A percentile compares a stretch with the other conserved stretches of the same genome.
These are phyloP conservation scores for Rafetus swinhoei DNA, from an alignment of 2,113 vertebrate genomes.

Conservation along the genomic window DNA sequence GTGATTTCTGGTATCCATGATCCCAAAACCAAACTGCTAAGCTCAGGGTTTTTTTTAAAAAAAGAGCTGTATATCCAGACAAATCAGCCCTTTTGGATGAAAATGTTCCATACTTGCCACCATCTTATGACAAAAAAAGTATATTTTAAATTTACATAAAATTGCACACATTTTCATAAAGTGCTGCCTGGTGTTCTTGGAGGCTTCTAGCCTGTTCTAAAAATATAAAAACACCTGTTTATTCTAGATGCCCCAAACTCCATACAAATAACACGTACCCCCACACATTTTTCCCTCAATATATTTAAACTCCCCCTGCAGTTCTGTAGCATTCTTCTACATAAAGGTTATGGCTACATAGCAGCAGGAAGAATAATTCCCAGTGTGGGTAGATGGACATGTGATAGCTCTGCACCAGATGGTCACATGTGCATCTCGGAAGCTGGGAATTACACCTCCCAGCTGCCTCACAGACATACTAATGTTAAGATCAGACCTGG, in stretches of 20 bases:
- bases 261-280: too few species aligned
- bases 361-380: too few species aligned
- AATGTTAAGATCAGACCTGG: not conserved
- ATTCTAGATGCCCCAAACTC: not conserved
- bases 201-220: not conserved
- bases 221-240: not conserved
- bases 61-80: not conserved
- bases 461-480: too few species aligned
- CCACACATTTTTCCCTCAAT: too few species aligned
- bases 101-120: not conserved
- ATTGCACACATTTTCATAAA: not conserved
- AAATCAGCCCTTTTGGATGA: not conserved
- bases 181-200: not conserved
- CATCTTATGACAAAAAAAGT: not conserved
- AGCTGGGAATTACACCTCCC: too few species aligned
- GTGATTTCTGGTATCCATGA: not conserved
- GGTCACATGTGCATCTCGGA: too few species aligned
- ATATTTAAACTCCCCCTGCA: not conserved
- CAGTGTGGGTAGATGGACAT: too few species aligned
- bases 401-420: too few species aligned
- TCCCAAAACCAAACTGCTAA: not conserved
- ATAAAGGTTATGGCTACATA: too few species aligned
- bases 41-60: not conserved
- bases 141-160: not conserved
- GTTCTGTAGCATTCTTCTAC: not conserved